These are phyloP conservation scores for Lontra canadensis DNA, from an alignment of 2,113 vertebrate genomes.

Conservation along the genomic window DNA sequence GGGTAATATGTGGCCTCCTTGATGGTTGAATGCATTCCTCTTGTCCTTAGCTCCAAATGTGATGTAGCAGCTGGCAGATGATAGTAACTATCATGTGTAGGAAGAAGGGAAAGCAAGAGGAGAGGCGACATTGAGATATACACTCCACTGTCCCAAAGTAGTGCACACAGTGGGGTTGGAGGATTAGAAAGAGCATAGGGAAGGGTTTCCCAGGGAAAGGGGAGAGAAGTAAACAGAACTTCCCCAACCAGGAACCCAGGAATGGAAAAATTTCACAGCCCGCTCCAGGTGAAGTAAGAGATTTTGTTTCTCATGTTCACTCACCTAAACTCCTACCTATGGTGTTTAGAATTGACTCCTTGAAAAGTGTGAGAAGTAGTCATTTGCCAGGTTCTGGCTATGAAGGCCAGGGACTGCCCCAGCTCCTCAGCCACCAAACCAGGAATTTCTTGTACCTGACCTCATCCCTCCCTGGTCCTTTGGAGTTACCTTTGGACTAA, in stretches of 20 bases:
- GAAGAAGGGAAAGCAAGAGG: not conserved
- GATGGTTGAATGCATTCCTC: not conserved
- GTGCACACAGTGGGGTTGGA: accelerated
- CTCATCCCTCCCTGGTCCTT: not conserved
- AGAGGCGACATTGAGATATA: not conserved
- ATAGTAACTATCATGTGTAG: not conserved
- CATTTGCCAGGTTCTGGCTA: not conserved
- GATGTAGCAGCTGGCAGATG: not conserved
- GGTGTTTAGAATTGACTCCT: not conserved
- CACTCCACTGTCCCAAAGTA: not conserved
- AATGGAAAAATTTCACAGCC: not conserved
- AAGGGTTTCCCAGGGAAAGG: not conserved
- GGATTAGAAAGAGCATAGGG: not conserved
- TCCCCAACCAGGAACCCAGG: not conserved
- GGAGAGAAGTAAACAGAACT: not conserved
- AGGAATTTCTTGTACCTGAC: not conserved
- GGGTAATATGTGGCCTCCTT: not conserved
- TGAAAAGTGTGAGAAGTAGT: not conserved
- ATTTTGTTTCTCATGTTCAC: accelerated
- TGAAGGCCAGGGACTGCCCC: not conserved
- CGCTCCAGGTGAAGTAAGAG: not conserved
- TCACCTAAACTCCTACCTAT: not conserved
- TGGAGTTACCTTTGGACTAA: constrained; percentile 21
- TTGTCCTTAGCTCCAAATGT: not conserved
- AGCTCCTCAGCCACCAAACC: not conserved